A percentile compares a stretch with the other conserved stretches of the same genome.
phyloP scores from a whole-genome alignment of 2,797 vertebrate genomes.

The Acestrorhynchus altus region DNA sequence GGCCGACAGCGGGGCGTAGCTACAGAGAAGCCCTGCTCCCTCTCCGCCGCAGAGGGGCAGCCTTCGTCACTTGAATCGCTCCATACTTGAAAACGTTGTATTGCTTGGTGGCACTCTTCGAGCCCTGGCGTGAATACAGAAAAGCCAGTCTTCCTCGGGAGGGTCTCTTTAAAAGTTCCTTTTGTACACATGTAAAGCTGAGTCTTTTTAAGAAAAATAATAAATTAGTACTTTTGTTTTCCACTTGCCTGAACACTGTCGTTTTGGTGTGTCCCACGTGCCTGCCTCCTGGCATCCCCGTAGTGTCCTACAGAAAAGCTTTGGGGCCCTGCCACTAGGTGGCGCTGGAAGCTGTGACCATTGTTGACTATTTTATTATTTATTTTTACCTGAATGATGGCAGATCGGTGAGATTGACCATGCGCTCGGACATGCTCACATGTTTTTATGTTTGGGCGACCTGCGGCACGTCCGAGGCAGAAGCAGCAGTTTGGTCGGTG shows the following conservation, averaged over 20 bases:
- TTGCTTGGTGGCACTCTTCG: conserved; percentile 77
- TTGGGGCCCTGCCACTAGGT: conserved; percentile 69
- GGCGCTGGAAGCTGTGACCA: conserved; percentile 67
- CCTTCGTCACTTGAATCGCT: conserved; percentile 61
- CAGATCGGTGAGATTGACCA: conserved; percentile 51
- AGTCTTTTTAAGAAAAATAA: conserved; percentile 58
- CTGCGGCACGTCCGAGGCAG: conserved; percentile 41
- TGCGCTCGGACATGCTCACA: conserved; percentile 42
- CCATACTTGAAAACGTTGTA: conserved; percentile 78
- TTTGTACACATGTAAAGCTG: conserved; percentile 34
- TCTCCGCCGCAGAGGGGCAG: conserved; percentile 64
- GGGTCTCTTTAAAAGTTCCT: conserved; percentile 49
- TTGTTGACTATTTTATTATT: conserved; percentile 57
- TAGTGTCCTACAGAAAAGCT: conserved; percentile 78
- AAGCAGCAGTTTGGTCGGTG: conserved; percentile 83
- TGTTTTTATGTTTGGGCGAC: conserved; percentile 35
- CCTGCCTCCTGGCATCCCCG: conserved; percentile 44
- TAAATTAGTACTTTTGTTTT: conserved; percentile 48
- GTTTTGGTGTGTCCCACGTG: conserved; percentile 17
- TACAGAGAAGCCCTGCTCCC: conserved; percentile 84
- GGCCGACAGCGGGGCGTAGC: conserved; percentile 77
- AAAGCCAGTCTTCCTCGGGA: conserved; percentile 74
- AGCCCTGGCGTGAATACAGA: conserved; percentile 80
- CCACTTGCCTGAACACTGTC: conserved; percentile 25
- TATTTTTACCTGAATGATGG: conserved; percentile 4